These are phyloP conservation scores for Mesocentrotus franciscanus DNA, from an alignment of 53 echinoderm and acorn worm genomes.

Conservation along the genomic window DNA sequence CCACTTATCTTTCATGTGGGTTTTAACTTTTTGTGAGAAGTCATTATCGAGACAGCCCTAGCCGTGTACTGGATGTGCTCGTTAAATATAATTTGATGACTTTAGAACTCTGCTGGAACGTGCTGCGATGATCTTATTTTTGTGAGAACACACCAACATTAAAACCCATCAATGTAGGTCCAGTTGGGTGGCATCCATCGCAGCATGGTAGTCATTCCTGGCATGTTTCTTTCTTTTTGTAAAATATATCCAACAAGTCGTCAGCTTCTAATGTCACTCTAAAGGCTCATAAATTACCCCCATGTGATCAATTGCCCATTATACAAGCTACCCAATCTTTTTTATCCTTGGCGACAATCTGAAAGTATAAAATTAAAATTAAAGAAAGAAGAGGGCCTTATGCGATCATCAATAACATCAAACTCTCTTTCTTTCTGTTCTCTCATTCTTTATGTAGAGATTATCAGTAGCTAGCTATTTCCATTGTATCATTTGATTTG, in stretches of 20 bases:
- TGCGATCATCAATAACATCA: constrained; percentile 3
- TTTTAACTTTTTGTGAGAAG: constrained; percentile 12
- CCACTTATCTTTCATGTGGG: neutral
- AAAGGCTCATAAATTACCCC: constrained; percentile 27
- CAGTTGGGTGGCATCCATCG: constrained; percentile 44
- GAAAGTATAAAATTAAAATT: neutral
- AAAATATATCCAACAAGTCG: neutral
- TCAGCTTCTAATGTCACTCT: neutral
- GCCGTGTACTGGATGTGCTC: neutral
- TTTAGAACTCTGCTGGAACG: neutral
- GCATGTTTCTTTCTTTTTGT: neutral
- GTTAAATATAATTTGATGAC: neutral
- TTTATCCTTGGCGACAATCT: constrained; percentile 30
- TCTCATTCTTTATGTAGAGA: neutral
- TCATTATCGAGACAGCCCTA: neutral
- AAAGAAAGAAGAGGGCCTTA: constrained; percentile 3
- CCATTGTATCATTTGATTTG: constrained; percentile 25
- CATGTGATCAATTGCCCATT: constrained; percentile 45
- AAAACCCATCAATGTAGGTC: constrained; percentile 26
- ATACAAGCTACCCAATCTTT: constrained; percentile 27
- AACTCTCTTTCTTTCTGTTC: neutral
- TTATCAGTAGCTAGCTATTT: neutral
- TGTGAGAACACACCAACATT: neutral
- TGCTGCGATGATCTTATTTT: constrained; percentile 1
- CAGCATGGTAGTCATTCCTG: neutral